Evolutionary conservation across 2,888 invertebrate species (phyloP), one percentile per base, ranked within the genome.

Genomic region (Marasmarcha lunaedactyla): DNA sequence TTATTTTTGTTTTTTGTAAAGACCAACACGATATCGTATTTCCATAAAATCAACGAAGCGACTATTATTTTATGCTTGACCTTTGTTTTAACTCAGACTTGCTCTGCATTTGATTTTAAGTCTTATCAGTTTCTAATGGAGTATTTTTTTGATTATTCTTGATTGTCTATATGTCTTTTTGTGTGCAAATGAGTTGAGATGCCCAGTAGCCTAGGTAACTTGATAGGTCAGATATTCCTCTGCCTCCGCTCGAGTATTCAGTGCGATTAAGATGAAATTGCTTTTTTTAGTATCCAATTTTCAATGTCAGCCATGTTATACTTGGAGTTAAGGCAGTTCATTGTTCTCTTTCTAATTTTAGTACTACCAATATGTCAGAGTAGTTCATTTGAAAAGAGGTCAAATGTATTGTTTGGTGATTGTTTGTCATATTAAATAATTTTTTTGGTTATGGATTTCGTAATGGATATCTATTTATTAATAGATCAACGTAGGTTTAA

Each of bases 121-220:
- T 52, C 51, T 51, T 64, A 48, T 39, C 1, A 0, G 1, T 9
- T 15, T 36, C 30, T 14, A 0, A 35, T 55, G 59, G 45, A 48
- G 56, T 42, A 25, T 33, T 41, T 36, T 53, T 52, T 59, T 26
- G 37, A n/a, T 33, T 34, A 9, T 37, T 11, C 9, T 5, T 7
- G 9, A 14, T 15, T 35, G 38, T 40, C 37, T 44, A 61, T 71
- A 57, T 30, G 50, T 37, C 61, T 40, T 63, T 71, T 57, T 42
- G 42, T 34, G 30, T 30, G 27, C 35, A 38, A 39, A 46, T 38
- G 41, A 41, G 42, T 41, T 44, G 51, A 55, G 67, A 72, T 77
- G 74, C 71, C 79, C 83, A 79, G 83, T 81, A 81, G 83, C 83
- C 81, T 83, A 81, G 81, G 83, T 83, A 83, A 83, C 71, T 65